phyloP scores from a whole-genome alignment of 30 jellyfish, hydroid and myxozoan species.

The Aurelia sp. region DNA sequence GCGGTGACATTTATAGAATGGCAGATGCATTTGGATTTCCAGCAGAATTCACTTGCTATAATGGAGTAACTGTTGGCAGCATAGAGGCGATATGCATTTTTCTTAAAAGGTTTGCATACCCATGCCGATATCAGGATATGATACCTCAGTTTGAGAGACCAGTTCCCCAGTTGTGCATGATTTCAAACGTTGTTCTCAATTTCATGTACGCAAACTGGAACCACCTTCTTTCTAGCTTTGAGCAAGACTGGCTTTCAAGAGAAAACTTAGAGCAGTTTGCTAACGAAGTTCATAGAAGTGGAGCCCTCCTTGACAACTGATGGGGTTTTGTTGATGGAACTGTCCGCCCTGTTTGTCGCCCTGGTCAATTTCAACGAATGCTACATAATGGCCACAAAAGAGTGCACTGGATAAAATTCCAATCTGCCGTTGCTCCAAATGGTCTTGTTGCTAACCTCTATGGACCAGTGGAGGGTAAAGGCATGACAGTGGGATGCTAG shows the following conservation, averaged over 20 bases:
- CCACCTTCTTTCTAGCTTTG: conserved; percentile 34
- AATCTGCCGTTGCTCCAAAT: conserved; percentile 56
- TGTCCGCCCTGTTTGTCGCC: conserved; percentile 73
- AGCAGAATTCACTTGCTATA: conserved; percentile 26
- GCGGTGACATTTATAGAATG: conserved; percentile 13
- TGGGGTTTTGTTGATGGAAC: conserved; percentile 70
- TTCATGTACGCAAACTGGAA: conserved; percentile 6
- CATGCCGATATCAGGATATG: conserved; percentile 52
- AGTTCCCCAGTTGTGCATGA: conserved; percentile 39
- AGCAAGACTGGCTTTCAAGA: conserved; percentile 36
- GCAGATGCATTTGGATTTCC: conserved; percentile 1
- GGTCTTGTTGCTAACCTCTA: conserved; percentile 29
- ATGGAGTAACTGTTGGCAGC: conserved; percentile 38
- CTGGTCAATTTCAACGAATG: conserved; percentile 42
- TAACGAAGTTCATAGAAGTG: neutral
- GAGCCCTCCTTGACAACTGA: neutral
- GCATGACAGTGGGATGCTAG: conserved; percentile 36
- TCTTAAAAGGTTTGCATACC: conserved; percentile 46
- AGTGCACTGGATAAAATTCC: conserved; percentile 65
- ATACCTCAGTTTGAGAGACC: conserved; percentile 50
- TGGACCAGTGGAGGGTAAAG: conserved; percentile 31
- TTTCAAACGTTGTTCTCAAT: conserved; percentile 6
- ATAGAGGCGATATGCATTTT: conserved; percentile 31
- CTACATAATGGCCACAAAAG: conserved; percentile 69
- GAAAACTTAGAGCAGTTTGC: neutral